A percentile compares a stretch with the other conserved stretches of the same genome.
Conservation (phyloP, 37 sponge, comb jelly and placozoan genomes). For the Crambe crambe region DNA sequence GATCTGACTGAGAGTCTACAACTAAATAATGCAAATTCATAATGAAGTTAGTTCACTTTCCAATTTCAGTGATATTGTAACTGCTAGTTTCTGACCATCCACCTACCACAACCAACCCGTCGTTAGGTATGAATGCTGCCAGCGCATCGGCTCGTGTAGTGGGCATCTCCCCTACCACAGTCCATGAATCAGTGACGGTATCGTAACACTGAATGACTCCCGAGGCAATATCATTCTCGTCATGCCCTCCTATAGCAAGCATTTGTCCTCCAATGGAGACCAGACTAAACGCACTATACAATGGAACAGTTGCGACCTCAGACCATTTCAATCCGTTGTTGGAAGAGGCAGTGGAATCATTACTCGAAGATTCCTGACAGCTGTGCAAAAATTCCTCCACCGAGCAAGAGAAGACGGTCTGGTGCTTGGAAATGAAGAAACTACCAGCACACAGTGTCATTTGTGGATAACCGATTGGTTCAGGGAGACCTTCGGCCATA, state of each 20-base stretch:
- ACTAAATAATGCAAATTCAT: too few species aligned
- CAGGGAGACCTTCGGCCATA: neutral
- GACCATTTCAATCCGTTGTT: neutral
- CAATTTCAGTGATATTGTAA: neutral
- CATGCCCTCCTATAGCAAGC: conserved; percentile 2
- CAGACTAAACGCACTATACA: neutral
- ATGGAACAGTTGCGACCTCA: neutral
- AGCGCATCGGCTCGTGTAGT: neutral
- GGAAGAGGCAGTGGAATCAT: neutral
- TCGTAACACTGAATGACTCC: neutral
- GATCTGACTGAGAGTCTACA: too few species aligned
- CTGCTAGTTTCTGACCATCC: neutral
- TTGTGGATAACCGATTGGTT: neutral
- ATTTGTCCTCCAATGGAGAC: neutral
- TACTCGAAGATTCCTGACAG: neutral
- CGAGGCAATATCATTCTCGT: neutral
- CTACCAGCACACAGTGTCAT: neutral
- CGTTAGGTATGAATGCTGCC: neutral
- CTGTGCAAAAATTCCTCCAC: neutral
- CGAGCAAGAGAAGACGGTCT: neutral
- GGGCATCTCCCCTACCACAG: neutral
- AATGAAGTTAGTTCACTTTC: too few species aligned
- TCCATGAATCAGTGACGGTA: neutral
- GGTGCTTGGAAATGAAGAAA: neutral
- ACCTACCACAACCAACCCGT: conserved; percentile 3